Percentiles rank a stretch among this genome's conserved stretches.
Evolutionary conservation across 2,888 invertebrate species (phyloP).

Genomic region (Plagiodera versicolora): DNA sequence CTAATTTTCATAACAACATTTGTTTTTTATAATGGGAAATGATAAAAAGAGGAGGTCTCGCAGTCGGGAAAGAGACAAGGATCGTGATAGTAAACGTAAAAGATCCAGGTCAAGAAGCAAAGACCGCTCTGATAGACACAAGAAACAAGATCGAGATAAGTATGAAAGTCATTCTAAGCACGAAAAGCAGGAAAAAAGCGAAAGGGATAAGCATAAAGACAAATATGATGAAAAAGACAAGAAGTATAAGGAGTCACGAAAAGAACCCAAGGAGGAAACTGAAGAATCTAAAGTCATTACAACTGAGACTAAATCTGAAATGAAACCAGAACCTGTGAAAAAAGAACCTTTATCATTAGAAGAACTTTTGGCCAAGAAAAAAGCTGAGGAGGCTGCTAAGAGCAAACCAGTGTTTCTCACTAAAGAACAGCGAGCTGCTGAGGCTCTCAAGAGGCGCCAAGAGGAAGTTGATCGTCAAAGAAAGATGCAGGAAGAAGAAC

Average conservation of each 20-base stretch:
- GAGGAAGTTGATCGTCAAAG: slow-evolving; percentile 84
- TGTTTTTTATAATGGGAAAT: slow-evolving; percentile 44
- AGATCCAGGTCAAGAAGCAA: slow-evolving; percentile 52
- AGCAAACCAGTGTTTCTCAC: slow-evolving; percentile 97
- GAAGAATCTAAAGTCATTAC: slow-evolving; percentile 41
- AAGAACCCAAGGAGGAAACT: slow-evolving; percentile 48
- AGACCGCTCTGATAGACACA: slow-evolving; percentile 43
- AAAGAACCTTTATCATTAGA: slow-evolving; percentile 93
- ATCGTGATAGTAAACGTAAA: slow-evolving; percentile 43
- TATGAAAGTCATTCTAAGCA: slow-evolving; percentile 24
- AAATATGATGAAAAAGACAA: slow-evolving; percentile 46
- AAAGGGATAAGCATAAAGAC: slow-evolving; percentile 34
- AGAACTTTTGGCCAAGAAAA: slow-evolving; percentile 92
- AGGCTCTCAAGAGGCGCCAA: slow-evolving; percentile 86
- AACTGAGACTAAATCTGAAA: slow-evolving; percentile 28
- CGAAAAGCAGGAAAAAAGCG: slow-evolving; percentile 26
- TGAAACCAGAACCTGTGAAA: slow-evolving; percentile 51
- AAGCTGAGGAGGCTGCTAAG: slow-evolving; percentile 91
- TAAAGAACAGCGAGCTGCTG: slow-evolving; percentile 90
- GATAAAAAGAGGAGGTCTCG: slow-evolving; percentile 53
- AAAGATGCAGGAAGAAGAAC: slow-evolving; percentile 70
- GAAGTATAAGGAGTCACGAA: slow-evolving; percentile 37
- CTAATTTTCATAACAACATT: background rate
- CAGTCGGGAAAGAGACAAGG: slow-evolving; percentile 53
- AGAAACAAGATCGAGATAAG: slow-evolving; percentile 45